Evolutionary conservation across 2,113 vertebrate species (phyloP), one percentile per base, ranked within the genome.

Genomic region (Cyanoderma ruficeps): DNA sequence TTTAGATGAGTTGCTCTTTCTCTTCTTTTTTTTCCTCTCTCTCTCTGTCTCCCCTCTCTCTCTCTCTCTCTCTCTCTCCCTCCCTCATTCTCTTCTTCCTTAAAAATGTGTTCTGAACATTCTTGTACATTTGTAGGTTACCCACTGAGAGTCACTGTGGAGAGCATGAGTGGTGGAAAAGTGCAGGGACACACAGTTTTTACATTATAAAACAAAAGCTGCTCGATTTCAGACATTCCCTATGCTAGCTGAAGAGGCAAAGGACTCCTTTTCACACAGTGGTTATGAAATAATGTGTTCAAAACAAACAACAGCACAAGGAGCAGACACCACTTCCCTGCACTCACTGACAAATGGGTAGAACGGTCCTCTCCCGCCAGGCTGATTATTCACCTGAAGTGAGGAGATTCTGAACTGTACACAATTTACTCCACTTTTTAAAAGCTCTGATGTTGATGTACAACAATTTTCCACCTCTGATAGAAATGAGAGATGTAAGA

Each of bases 121-220:
- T 96, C 91, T 84, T 96, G 91, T 78, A 81, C 96, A 46, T 96
- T 94, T 97, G 88, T 91, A 95, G 90, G 91, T 90, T 96, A 96
- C 92, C 87, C 87, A 41, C 94, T 91, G 96, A 96, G 96, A 80
- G 65, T 90, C 59, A 91, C 96, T 42, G 89, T 56, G 21, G 93
- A 96, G 96, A 95, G 94, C 30, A 82, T 11, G 19, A 81, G 65
- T 11, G 35, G 64, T 90, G 88, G 65, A 91, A 93, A 97, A 91
- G 92, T 80, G 22, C 77, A 96, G 95, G 95, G 93, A 94, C 78
- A 57, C 82, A 44, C 50, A 9, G 5, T 69, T 97, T 96, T 97
- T 94, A 68, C 55, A 31, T 47, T 55, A 44, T 90, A 76, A 92
- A 96, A 44, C 80, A 87, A 65, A 75, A 11, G 7, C 59, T 68